Percentiles rank a stretch among this genome's conserved stretches.
phyloP scores from a whole-genome alignment of 2,113 vertebrate species.

The Sclerurus mexicanus region DNA sequence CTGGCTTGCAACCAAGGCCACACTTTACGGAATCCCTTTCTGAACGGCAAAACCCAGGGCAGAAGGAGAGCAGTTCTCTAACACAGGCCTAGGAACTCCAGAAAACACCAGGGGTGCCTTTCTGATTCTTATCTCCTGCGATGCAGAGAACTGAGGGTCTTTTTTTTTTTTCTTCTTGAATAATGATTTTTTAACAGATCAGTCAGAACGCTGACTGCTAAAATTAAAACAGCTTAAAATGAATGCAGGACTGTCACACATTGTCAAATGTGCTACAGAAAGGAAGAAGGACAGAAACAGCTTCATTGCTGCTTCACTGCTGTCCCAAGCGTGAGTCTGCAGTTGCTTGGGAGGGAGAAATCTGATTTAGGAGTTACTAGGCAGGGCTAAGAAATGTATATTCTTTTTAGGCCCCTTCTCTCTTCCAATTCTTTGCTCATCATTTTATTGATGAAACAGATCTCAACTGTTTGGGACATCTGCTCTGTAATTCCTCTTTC shows the following conservation, averaged over 20 bases:
- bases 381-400: background rate
- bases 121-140: background rate
- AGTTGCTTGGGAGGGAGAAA: background rate
- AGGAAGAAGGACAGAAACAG: background rate
- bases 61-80: background rate
- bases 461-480: background rate
- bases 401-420: background rate
- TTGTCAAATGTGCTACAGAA: background rate
- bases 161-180: background rate
- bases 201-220: background rate
- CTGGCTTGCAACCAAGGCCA: conserved; percentile 21
- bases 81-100: background rate
- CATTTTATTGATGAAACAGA: background rate
- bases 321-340: background rate
- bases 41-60: background rate
- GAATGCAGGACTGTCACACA: background rate
- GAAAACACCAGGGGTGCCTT: background rate
- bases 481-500: background rate
- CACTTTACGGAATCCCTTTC: background rate
- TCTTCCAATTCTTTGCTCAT: background rate
- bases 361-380: background rate
- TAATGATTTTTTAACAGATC: background rate
- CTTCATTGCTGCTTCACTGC: background rate
- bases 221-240: conserved; percentile 18
- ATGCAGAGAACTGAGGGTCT: background rate